Base-by-base conservation (phyloP, 2,888 invertebrate species). In the Agriotes lineatus region DNA sequence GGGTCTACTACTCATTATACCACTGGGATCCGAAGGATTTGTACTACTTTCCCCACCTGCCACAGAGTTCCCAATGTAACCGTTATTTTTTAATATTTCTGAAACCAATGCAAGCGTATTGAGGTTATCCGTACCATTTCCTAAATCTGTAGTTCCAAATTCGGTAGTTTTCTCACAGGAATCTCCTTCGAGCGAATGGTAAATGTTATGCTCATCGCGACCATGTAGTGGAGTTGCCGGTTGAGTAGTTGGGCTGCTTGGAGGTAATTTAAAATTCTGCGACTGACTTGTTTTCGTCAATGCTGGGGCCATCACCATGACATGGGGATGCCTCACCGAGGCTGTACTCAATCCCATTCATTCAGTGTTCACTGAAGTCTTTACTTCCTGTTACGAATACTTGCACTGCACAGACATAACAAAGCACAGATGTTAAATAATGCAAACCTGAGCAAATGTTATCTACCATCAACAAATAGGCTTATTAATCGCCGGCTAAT, bases 281-380 rank as follows among this genome's bases (percentile, higher is more conserved):
- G 85, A 82, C 82, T 86, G 87, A 77, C 85, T 82, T 78, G 88
- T 89, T 88, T 94, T 93, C 84, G 95, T 93, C 86, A 95, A 91
- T 88, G 96, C 96, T 88, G 96, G 96, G 90, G 96, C 96, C 96
- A 96, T 96, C 90, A 93, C 89, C 92, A 90, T 87, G 88, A 88
- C 88, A 86, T 86, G 82, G 84, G 87, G 85, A 85, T 85, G 87
- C 87, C 87, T 85, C 85, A 84, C 84, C 80, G 86, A 86, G 84
- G 85, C 85, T 78, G 84, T 83, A 80, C 84, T 83, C 83, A 85
- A 82, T 84, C 85, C 85, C 85, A 85, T 85, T 85, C 85, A 85
- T 85, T 82, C 84, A 84, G 83, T 81, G 80, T 80, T 82, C 77
- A 76, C 77, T 68, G 75, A 75, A 78, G 73, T 77, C 25, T 25